Evolutionary conservation across 1,140 invertebrate genomes (phyloP), one percentile per base, ranked within the genome.

Genomic region (Spodoptera frugiperda): DNA sequence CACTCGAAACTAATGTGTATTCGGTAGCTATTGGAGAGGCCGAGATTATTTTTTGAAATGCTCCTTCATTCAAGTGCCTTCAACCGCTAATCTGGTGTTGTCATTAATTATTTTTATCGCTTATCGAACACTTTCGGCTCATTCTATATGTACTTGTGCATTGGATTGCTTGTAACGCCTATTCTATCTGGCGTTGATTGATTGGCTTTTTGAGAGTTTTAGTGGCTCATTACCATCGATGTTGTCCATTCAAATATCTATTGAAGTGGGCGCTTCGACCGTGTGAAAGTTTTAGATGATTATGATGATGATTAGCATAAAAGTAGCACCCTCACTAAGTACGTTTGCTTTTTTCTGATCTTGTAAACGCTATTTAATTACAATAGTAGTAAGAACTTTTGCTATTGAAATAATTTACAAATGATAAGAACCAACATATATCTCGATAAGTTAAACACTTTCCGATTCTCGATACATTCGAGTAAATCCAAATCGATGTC

Each of bases 81-180:
- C 85, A 84, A 70, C 77, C 80, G 84, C 89, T 93, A 93, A 92
- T 92, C 91, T 93, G 79, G 77, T 84, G 90, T 91, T 89, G 90
- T 89, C 89, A 93, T 90, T 93, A 92, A 93, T 93, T 93, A 93
- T 91, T 92, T 93, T 93, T 93, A 93, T 93, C 92, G 87, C 89
- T 91, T 93, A 92, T 92, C 90, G 84, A 91, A 87, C 87, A 91
- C 79, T 92, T 92, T 93, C 80, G 92, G 89, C 85, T 89, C 85
- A 84, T 67, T 67, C 49, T 53, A 44, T 25, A 79, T 73, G 75
- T 76, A 77, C 76, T 65, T 57, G 76, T 82, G 82, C 81, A 82
- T 86, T 90, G 82, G 85, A 91, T 92, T 89, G 91, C 84, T 87
- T 88, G 84, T 91, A 88, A 85, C 81, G 83, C 10, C 78, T 54